Conservation (phyloP, 37 sponge, comb jelly and placozoan species). For the Lycopodina hypogea region DNA sequence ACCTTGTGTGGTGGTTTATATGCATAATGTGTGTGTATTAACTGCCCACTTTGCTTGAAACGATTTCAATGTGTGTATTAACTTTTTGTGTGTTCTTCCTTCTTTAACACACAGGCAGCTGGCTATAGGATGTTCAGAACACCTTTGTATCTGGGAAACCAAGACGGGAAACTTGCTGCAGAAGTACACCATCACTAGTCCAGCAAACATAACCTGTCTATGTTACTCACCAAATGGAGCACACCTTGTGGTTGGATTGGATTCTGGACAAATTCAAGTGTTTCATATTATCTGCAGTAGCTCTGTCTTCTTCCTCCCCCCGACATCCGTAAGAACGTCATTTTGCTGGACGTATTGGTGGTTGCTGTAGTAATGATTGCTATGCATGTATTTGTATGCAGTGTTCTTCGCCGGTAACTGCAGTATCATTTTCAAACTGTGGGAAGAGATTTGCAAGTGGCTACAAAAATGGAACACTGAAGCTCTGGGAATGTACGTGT, state of each 20-base stretch:
- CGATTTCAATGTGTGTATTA: neutral
- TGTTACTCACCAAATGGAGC: conserved; percentile 58
- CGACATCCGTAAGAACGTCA: conserved; percentile 12
- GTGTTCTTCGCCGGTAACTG: conserved; percentile 33
- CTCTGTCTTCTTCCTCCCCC: conserved; percentile 23
- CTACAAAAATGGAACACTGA: conserved; percentile 43
- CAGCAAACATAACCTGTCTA: conserved; percentile 27
- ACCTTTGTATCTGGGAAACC: conserved; percentile 50
- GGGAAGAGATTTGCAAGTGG: conserved; percentile 55
- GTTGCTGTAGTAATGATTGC: neutral
- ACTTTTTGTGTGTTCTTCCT: neutral
- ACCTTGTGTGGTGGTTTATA: too few relatives aligned
- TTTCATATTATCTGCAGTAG: conserved; percentile 34
- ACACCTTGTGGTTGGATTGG: conserved; percentile 60
- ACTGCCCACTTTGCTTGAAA: too few relatives aligned
- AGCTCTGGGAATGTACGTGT: conserved; percentile 49
- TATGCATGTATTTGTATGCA: neutral
- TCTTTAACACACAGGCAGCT: conserved; percentile 11
- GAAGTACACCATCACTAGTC: conserved; percentile 25
- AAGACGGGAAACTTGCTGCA: conserved; percentile 38
- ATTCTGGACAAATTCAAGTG: conserved; percentile 46
- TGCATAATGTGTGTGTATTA: too few relatives aligned
- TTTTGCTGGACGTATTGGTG: neutral
- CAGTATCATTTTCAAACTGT: conserved; percentile 38
- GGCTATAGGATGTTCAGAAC: conserved; percentile 52